Base-by-base conservation (phyloP, 2,888 invertebrate genomes). In the Luperina nickerlii region DNA sequence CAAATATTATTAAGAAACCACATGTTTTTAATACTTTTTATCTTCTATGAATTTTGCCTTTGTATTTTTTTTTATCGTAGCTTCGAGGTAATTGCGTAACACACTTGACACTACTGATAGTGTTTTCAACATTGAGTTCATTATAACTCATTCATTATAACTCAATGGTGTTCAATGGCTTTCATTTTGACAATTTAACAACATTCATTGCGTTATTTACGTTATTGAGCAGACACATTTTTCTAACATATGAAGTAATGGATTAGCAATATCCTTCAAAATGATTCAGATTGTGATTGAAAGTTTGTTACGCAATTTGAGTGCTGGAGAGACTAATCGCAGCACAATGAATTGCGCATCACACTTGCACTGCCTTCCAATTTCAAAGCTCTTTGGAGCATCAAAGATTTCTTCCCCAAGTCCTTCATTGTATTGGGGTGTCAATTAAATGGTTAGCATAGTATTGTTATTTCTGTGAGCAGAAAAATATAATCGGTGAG, bases 1-100 rank as follows among this genome's bases (percentile, higher is more conserved):
- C 57, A 74, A 77, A 57, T 76, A 67, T 73, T 67, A 57, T 57
- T 32, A 57, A 69, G 71, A 74, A 81, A 81, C 76, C 69, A 69
- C 82, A 54, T 54, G 54, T 45, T 87, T n/a, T 63, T 7, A 54
- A 18, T 38, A 38, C 9, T 79, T 54, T 38, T n/a, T 60, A 54
- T 60, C 32, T 51, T 72, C 15, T 45, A 9, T 38, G 38, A 11
- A 8, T 15, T 54, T 62, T 42, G 4, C 8, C 6, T 57, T 68
- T n/a, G n/a, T 62, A 18, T 48, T 72, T 62, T 66, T 69, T 0
- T 15, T 8, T 3, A 15, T 24, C 7, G 11, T 57, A 60, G n/a
- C 13, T n/a, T 11, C 11, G n/a, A n/a, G 11, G 24, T 57, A 24
- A n/a, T 57, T 60, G 11, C 57, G 57, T 60, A n/a, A 60, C 24